Base-by-base conservation (phyloP, 2,888 invertebrate species). In the Poecilobothrus nobilitatus region DNA sequence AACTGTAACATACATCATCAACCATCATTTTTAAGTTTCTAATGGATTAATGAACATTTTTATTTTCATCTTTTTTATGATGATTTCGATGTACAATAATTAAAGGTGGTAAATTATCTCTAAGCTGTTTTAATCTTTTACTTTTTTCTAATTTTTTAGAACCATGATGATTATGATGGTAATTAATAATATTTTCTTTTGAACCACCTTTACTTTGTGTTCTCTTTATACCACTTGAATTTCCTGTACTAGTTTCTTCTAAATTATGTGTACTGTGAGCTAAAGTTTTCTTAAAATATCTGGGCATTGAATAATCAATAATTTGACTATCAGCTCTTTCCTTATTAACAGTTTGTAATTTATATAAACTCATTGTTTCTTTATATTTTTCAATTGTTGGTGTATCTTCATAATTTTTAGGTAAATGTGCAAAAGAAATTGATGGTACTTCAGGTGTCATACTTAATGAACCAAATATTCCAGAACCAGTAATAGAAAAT, bases 281-380 rank as follows among this genome's bases (percentile, higher is more conserved):
- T 37, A 77, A 80, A 1, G 82, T 77, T 1, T 83, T 80, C 0
- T 87, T 84, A 72, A 86, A 87, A 73, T 87, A 87, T 70, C 88
- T 81, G 0, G 87, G 87, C 88, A 87, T 87, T 22, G 87, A 86
- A 68, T 84, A 86, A 72, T 87, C 88, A 20, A 76, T 73, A 65
- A 37, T 65, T 67, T 80, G 80, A 71, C 85, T 83, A 34, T 83
- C 81, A 44, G 83, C 82, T 67, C 77, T 76, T 0, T 76, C 76
- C 18, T 76, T 77, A 64, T 84, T 85, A 0, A 86, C 84, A 65
- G 86, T 83, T 75, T 86, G 85, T 70, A 86, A 84, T 20, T 81
- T 80, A 66, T 81, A 80, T 7, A 82, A 76, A 72, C 81, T 81
- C 68, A 78, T 78, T 5, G 80, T 78, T 37, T 81, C 82, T 21